Percentiles rank a stretch among this genome's conserved stretches.
Evolutionary conservation across 1,140 invertebrate genomes (phyloP).

Genomic region (Cephus cinctus): DNA sequence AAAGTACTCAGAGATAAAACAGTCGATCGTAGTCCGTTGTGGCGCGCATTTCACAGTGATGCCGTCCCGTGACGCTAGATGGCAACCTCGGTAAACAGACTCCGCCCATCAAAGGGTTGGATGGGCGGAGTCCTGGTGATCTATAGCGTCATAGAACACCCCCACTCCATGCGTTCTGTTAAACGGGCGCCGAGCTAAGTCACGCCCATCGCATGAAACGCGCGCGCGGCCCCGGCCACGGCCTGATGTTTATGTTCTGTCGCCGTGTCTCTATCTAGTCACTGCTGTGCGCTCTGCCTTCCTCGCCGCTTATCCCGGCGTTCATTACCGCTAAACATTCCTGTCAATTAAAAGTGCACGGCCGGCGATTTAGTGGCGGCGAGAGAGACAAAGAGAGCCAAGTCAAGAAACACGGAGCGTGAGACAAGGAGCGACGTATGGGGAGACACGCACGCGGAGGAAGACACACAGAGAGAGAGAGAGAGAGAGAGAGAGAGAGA

Average conservation of each 20-base stretch:
- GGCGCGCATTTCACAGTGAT: background rate
- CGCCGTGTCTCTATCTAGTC: constrained; percentile 51
- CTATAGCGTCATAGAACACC: constrained; percentile 56
- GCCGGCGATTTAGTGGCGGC: constrained; percentile 43
- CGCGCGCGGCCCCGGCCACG: constrained; percentile 30
- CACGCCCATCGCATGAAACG: constrained; percentile 40
- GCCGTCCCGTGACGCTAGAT: constrained; percentile 37
- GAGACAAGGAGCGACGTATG: too few relatives aligned
- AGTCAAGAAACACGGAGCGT: too few relatives aligned
- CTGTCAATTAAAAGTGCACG: constrained; percentile 54
- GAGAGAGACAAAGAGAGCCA: background rate
- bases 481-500: too few relatives aligned
- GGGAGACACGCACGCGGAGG: too few relatives aligned
- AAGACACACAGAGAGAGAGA: too few relatives aligned
- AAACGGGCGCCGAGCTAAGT: constrained; percentile 33
- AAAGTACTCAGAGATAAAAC: background rate
- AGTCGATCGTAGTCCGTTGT: constrained; percentile 14
- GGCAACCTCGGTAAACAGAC: constrained; percentile 24
- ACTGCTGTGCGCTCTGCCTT: constrained; percentile 30
- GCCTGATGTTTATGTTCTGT: constrained; percentile 48
- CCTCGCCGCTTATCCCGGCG: constrained; percentile 25
- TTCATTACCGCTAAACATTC: constrained; percentile 55
- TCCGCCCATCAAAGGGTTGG: constrained; percentile 22
- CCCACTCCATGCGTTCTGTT: constrained; percentile 30
- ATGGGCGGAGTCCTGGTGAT: constrained; percentile 47